Conservation (phyloP, 1,140 invertebrate species). For the Lepidurus arcticus region DNA sequence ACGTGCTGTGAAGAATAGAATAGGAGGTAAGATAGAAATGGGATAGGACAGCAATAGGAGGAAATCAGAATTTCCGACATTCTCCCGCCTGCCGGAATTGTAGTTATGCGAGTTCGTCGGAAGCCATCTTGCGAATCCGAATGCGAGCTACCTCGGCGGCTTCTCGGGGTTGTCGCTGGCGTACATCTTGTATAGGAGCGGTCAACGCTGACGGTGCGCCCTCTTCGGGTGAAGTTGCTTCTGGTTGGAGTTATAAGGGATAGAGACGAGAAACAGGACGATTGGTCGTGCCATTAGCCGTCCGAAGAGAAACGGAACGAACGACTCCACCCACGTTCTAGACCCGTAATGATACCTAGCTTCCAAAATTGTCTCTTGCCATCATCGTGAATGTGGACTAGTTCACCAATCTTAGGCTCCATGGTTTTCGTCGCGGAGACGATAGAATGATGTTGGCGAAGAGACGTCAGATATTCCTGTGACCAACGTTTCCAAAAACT, state of each 20-base stretch:
- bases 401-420: not conserved
- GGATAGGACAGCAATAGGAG: too few relatives aligned
- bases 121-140: not conserved
- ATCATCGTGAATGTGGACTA: too few relatives aligned
- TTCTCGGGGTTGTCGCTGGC: not conserved
- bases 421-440: not conserved
- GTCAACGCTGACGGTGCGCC: not conserved
- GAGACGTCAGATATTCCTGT: not conserved
- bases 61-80: not conserved
- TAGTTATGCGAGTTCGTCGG: not conserved
- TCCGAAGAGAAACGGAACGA: slow-evolving; percentile 1
- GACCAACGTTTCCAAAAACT: not conserved
- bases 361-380: too few relatives aligned
- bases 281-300: slow-evolving; percentile 23
- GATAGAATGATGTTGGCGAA: not conserved
- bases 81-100: not conserved
- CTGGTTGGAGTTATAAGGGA: not conserved
- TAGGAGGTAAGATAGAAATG: not conserved
- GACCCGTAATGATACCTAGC: too few relatives aligned
- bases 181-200: not conserved
- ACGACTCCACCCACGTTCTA: not conserved
- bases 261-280: slow-evolving; percentile 6
- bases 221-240: not conserved
- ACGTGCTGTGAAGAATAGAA: too few relatives aligned
- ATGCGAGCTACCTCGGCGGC: not conserved